Conservation (phyloP, 2,113 vertebrate species). For the Rafetus swinhoei region DNA sequence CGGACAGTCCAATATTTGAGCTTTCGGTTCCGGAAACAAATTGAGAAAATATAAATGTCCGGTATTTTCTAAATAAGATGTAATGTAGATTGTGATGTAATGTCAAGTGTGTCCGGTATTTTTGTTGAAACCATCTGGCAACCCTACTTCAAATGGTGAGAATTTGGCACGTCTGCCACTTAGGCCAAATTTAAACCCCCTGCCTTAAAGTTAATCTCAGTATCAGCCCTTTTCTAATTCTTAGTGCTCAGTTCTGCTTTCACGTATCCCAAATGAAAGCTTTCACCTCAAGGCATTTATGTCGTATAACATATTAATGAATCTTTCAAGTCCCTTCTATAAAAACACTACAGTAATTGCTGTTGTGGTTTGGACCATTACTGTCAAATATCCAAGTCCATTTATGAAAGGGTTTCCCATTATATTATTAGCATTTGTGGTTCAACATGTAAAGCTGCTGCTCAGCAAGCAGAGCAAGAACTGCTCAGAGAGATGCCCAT, state of each 20-base stretch:
- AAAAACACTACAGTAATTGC: rapidly evolving
- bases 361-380: not conserved
- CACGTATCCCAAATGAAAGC: not conserved
- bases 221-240: not conserved
- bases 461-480: rapidly evolving
- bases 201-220: not conserved
- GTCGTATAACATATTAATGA: not conserved
- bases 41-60: too few relatives aligned
- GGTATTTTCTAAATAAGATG: too few relatives aligned
- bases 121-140: too few relatives aligned
- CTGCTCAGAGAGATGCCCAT: not conserved
- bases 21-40: too few relatives aligned
- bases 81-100: too few relatives aligned
- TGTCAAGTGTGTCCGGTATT: too few relatives aligned
- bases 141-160: not conserved
- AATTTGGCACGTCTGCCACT: not conserved
- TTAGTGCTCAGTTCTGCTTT: not conserved
- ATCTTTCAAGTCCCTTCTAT: not conserved
- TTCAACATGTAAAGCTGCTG: rapidly evolving
- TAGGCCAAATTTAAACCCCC: not conserved
- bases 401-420: not conserved
- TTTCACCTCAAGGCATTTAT: not conserved
- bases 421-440: rapidly evolving
- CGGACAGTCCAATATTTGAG: too few relatives aligned
- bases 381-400: not conserved